Evolutionary conservation across 2,888 invertebrate species (phyloP), one percentile per base, ranked within the genome.

Genomic region (Drosophila dives): DNA sequence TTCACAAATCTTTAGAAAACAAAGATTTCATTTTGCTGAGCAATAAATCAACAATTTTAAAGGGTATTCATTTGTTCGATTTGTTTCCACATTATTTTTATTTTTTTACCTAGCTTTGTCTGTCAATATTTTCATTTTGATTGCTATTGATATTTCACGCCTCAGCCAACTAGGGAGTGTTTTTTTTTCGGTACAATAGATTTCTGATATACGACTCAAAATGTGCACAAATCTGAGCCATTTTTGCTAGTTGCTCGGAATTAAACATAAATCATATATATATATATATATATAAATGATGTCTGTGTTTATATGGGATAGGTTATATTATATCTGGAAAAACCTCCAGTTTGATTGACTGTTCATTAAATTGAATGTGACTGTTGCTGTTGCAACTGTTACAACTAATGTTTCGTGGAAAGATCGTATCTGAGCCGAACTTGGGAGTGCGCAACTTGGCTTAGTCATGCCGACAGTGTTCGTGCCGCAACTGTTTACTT

Each of bases 111-210:
- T 72, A 75, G 71, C 69, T 74, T 72, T 72, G 62, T 72, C 59
- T 72, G 80, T 83, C 81, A 85, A 81, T 88, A 80, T 78, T 83
- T 86, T 81, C 45, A 69, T 78, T 70, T 72, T 70, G 78, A 86
- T 86, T 79, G 72, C 59, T 80, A 70, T 80, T 83, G 78, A 82
- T 88, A 86, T 82, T 86, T 88, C 82, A 86, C 89, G 89, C 89
- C 83, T 74, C 62, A 59, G 69, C 69, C 75, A 77, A 70, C 70
- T 63, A 72, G 70, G 77, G 77, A 60, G 74, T 75, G 73, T 73
- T 72, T 68, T 79, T 66, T 60, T 68, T 65, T 68, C 50, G 74
- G 74, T 64, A 82, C 70, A 69, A 75, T 71, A 66, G 82, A 67
- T 72, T 66, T 64, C 29, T 72, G 63, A 77, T 72, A 69, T 59